Evolutionary conservation across 2,888 invertebrate species (phyloP).

Genomic region (Tachina fera): DNA sequence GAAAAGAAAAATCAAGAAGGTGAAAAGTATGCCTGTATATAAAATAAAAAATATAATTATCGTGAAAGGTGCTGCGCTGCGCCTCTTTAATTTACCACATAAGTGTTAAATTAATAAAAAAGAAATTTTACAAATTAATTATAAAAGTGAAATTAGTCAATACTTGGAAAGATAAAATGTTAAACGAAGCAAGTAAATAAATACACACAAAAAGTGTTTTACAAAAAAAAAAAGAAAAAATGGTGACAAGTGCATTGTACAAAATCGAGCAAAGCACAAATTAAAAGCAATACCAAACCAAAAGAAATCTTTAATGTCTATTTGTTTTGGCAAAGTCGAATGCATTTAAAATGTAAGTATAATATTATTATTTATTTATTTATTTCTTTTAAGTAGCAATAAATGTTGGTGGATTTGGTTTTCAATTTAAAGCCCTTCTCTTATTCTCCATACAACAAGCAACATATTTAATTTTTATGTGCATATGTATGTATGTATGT

Average conservation of each 20-base stretch:
- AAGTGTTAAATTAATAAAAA: constrained; percentile 33
- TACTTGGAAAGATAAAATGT: constrained; percentile 25
- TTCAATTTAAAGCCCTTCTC: too few species aligned
- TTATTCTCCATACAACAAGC: too few species aligned
- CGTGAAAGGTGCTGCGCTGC: constrained; percentile 52
- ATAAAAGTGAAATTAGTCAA: constrained; percentile 38
- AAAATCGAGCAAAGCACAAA: constrained; percentile 29
- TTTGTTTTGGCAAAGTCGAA: constrained; percentile 24
- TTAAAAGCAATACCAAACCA: constrained; percentile 20
- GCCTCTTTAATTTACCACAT: constrained; percentile 43
- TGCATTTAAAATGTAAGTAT: constrained; percentile 41
- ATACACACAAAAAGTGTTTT: constrained; percentile 55
- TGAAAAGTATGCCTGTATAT: constrained; percentile 49
- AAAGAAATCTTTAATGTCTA: constrained; percentile 36
- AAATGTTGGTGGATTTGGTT: constrained; percentile 47
- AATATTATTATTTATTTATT: neutral
- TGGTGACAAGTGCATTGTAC: constrained; percentile 67
- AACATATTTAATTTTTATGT: neutral
- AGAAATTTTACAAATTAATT: constrained; percentile 13
- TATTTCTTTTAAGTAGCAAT: constrained; percentile 39
- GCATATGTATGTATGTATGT: neutral
- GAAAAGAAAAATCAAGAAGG: constrained; percentile 8
- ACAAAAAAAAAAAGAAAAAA: constrained; percentile 39
- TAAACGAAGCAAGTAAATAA: constrained; percentile 37
- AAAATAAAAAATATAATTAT: constrained; percentile 34